phyloP scores from a whole-genome alignment of 2,113 vertebrate genomes.

The Bungarus multicinctus region DNA sequence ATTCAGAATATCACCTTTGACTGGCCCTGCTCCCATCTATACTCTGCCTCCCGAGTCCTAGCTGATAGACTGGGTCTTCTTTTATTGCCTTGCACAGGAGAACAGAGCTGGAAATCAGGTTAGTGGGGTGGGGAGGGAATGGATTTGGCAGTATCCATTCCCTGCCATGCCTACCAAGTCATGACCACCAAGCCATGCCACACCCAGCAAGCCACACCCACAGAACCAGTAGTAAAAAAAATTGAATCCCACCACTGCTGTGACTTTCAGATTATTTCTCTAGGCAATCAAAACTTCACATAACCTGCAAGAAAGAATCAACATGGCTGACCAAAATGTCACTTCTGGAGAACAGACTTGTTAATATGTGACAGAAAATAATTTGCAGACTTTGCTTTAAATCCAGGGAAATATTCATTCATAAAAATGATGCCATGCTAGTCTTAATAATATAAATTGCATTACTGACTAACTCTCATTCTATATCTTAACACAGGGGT shows the following conservation, averaged over 20 bases:
- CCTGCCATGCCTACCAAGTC: too few species aligned
- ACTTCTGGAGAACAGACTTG: constrained; percentile 21
- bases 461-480: constrained; percentile 1
- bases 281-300: constrained; percentile 33
- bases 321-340: not conserved
- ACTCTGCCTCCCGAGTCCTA: too few species aligned
- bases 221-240: too few species aligned
- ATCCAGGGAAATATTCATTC: constrained; percentile 10
- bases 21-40: too few species aligned
- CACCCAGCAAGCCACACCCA: too few species aligned
- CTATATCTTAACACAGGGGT: not conserved
- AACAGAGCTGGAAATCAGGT: too few species aligned
- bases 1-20: too few species aligned
- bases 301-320: constrained; percentile 25
- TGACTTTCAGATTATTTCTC: constrained; percentile 38
- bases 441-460: constrained; percentile 18
- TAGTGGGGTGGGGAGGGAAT: too few species aligned
- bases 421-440: constrained; percentile 9
- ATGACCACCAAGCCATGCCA: too few species aligned
- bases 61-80: too few species aligned
- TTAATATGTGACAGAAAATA: constrained; percentile 40
- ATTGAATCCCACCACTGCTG: not conserved
- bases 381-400: constrained; percentile 27
- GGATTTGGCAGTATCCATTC: too few species aligned
- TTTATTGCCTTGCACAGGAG: too few species aligned